Percentiles rank a stretch among this genome's conserved stretches.
Conservation (phyloP, 2,797 vertebrate species). For the Falco peregrinus region DNA sequence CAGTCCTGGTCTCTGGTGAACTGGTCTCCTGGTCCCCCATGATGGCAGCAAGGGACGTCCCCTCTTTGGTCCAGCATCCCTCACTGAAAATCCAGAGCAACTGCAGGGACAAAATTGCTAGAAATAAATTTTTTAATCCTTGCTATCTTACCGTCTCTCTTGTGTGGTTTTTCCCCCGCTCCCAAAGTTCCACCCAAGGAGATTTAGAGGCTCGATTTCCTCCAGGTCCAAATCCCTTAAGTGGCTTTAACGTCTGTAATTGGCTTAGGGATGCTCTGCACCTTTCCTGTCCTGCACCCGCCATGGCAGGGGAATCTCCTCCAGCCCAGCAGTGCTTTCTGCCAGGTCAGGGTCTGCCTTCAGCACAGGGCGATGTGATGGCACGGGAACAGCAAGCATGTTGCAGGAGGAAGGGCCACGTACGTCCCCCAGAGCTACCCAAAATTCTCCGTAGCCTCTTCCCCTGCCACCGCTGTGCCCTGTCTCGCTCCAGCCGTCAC, state of each 20-base stretch:
- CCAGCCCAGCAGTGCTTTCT: background rate
- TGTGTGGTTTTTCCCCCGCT: background rate
- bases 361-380: background rate
- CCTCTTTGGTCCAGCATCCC: background rate
- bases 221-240: conserved; percentile 45
- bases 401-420: background rate
- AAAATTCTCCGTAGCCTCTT: background rate
- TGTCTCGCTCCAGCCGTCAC: background rate
- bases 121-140: background rate
- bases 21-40: background rate
- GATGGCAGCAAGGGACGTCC: background rate
- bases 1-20: fast-evolving
- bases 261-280: conserved; percentile 24
- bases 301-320: background rate
- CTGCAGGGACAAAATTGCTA: background rate
- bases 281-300: background rate
- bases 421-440: background rate
- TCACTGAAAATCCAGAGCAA: background rate
- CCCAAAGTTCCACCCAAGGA: background rate
- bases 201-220: conserved; percentile 39
- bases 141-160: background rate
- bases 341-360: background rate
- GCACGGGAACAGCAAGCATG: background rate
- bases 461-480: background rate
- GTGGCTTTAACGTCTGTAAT: conserved; percentile 47